phyloP scores from a whole-genome alignment of 2,888 invertebrate species.

The Tetragnatha montana region DNA sequence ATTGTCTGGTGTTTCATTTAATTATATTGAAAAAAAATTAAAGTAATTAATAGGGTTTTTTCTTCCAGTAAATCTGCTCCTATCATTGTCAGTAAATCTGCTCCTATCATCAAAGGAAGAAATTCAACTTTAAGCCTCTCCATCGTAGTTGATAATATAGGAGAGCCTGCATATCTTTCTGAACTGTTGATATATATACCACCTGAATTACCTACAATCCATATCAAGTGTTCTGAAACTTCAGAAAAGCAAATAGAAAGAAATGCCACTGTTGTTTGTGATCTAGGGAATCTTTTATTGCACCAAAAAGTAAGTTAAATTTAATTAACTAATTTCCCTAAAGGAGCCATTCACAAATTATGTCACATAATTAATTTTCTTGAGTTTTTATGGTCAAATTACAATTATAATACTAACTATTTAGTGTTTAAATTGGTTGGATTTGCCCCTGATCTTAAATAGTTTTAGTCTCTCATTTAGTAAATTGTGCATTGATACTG shows the following conservation, averaged over 20 bases:
- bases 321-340: too few relatives aligned
- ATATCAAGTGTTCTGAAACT: constrained; percentile 52
- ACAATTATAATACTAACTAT: neutral
- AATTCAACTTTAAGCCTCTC: constrained; percentile 37
- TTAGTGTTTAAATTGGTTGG: neutral
- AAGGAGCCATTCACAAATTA: too few relatives aligned
- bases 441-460: neutral
- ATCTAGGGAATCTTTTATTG: constrained; percentile 59
- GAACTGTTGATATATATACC: constrained; percentile 60
- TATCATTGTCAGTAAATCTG: neutral
- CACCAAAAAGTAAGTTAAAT: constrained; percentile 33
- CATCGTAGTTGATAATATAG: constrained; percentile 52
- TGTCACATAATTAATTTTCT: too few relatives aligned
- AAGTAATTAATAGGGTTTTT: too few relatives aligned
- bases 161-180: constrained; percentile 65
- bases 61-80: too few relatives aligned
- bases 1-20: too few relatives aligned
- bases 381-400: neutral
- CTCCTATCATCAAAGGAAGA: constrained; percentile 49
- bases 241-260: constrained; percentile 40
- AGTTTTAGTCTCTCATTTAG: neutral
- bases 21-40: too few relatives aligned
- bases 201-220: constrained; percentile 54
- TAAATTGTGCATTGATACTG: neutral
- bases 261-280: constrained; percentile 64